Evolutionary conservation across 1,140 invertebrate species (phyloP).

Genomic region (Holotrichia oblita): DNA sequence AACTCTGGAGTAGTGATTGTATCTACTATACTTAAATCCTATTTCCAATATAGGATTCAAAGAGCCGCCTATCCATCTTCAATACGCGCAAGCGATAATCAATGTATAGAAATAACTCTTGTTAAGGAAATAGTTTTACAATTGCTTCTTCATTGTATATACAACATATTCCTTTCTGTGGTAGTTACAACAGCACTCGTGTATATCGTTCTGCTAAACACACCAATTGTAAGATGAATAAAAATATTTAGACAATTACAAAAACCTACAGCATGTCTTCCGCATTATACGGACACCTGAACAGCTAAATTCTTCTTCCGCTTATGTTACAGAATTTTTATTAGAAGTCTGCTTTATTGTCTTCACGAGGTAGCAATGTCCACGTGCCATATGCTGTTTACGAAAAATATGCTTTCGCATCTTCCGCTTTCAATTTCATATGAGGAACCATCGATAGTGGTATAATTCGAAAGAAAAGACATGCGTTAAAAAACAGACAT

Average conservation of each 20-base stretch:
- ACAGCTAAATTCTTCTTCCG: constrained; percentile 23
- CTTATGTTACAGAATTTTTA: background rate
- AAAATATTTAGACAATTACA: constrained; percentile 10
- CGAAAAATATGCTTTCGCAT: background rate
- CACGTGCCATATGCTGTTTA: constrained; percentile 38
- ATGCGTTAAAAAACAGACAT: constrained; percentile 6
- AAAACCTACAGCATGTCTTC: constrained; percentile 16
- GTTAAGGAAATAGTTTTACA: constrained; percentile 17
- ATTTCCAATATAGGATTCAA: constrained; percentile 1
- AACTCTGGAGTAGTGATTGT: too few relatives aligned
- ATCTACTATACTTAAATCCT: background rate
- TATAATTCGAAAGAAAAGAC: background rate
- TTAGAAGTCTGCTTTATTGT: constrained; percentile 18
- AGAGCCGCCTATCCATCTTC: background rate
- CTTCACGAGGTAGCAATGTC: background rate
- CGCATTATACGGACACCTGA: constrained; percentile 15
- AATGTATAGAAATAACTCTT: background rate
- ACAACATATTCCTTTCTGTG: background rate
- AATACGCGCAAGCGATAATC: background rate
- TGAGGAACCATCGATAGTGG: constrained; percentile 11
- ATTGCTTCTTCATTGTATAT: background rate
- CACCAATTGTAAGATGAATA: background rate
- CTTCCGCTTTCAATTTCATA: constrained; percentile 48
- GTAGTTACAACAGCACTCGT: background rate
- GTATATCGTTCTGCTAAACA: background rate